Base-by-base conservation (phyloP, 2,888 invertebrate genomes). In the Scaptomyza caliginosa region DNA sequence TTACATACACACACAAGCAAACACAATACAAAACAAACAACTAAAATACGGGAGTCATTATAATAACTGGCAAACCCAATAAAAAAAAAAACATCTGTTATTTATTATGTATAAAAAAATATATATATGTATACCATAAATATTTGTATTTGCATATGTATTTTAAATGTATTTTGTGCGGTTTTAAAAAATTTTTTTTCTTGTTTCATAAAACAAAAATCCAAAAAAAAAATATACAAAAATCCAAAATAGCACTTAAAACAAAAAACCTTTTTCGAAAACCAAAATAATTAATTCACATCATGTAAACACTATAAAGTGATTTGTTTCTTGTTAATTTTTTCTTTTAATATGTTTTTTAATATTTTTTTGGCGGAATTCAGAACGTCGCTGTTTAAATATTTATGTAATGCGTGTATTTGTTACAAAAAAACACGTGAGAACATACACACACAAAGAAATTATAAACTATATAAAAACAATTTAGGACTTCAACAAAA, bases 131-230 rank as follows among this genome's bases (percentile, higher is more conserved):
- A 26, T 21, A 74, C 49, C n/a, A 26, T 17, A 11, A 21, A 46
- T 51, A 67, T 48, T 45, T 74, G 48, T 74, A 74, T 50, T 54
- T 74, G 54, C 51, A 51, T 74, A 55, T 58, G 62, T 57, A 65
- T 65, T 63, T 74, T 70, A 57, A 67, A 62, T 66, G 65, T 74
- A 57, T 60, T 74, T 74, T 77, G 63, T 68, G 68, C 77, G 66
- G 71, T 74, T 74, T 76, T 60, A 13, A 32, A 74, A 57, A 54
- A 56, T 6, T 42, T 76, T 72, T 43, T 10, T 28, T 58, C 49
- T 42, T 60, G 30, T 46, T 63, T 39, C 11, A 21, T 43, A 43
- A 45, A 34, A 36, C 13, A 24, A 39, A 24, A n/a, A 26, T 11
- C 21, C 0, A 42, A 16, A 17, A n/a, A 42, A 8, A 36, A 49